These are phyloP conservation scores for Dendrolimus punctatus DNA, from an alignment of 1,140 invertebrate genomes.

Conservation along the genomic window DNA sequence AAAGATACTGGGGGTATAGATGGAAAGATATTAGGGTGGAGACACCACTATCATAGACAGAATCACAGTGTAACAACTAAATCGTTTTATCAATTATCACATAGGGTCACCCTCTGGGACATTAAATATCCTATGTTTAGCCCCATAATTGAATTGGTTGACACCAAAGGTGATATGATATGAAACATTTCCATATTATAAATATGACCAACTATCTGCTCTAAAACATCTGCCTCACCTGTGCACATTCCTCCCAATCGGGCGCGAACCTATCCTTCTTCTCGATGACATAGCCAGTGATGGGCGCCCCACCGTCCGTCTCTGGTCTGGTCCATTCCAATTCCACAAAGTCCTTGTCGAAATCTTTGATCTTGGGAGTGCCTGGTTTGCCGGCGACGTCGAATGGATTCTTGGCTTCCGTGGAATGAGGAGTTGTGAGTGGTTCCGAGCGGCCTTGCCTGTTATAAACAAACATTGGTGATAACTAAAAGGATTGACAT, in stretches of 20 bases:
- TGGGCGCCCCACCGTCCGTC: constrained; percentile 90
- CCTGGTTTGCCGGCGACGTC: constrained; percentile 78
- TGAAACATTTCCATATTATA: too few species aligned
- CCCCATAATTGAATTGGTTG: too few species aligned
- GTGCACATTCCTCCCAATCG: constrained; percentile 90
- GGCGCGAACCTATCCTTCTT: constrained; percentile 94
- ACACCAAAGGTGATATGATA: too few species aligned
- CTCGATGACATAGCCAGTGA: constrained; percentile 95
- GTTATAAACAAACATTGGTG: not conserved
- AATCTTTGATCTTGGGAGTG: constrained; percentile 91
- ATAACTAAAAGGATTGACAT: not conserved
- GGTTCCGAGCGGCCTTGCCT: constrained; percentile 95
- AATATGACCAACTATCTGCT: too few species aligned
- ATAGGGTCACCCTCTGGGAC: too few species aligned
- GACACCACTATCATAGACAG: too few species aligned
- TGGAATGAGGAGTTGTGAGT: constrained; percentile 88
- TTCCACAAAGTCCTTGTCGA: constrained; percentile 94
- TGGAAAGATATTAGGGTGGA: too few species aligned
- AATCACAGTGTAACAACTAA: too few species aligned
- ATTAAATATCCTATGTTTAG: too few species aligned
- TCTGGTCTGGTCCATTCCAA: constrained; percentile 93
- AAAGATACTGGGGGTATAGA: too few species aligned
- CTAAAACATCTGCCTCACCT: constrained; percentile 47
- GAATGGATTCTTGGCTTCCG: constrained; percentile 98
- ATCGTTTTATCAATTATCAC: too few species aligned